Evolutionary conservation across 2,888 invertebrate genomes (phyloP), one percentile per base, ranked within the genome.

Genomic region (Ophion obscuratus): DNA sequence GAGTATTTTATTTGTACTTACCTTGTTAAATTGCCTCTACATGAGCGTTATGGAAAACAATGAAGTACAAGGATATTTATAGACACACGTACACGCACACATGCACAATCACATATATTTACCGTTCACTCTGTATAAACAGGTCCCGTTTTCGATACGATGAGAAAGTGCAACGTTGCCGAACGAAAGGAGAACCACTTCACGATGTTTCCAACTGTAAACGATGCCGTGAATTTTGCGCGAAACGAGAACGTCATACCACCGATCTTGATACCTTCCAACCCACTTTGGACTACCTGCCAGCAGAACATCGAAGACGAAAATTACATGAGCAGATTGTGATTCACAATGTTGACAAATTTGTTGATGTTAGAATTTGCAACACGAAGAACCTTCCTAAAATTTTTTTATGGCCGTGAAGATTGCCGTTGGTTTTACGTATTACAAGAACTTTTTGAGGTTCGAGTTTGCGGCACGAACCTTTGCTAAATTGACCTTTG

Each of bases 61-160:
- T n/a, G 59, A 66, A 24, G 78, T 82, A 36, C 9, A 11, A 27
- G 53, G 57, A 71, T 9, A 40, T 10, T 31, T 70, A 53, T 53
- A 53, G 47, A 27, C 2, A 36, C 14, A 36, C 17, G 17, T 66
- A n/a, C 20, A 7, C 24, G 61, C 36, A 31, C 64, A 14, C 11
- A 47, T 2, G 47, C 17, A 11, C 47, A 14, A 11, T 47, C 1
- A 47, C 3, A 10, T 14, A 14, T 47, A 47, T 14, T 11, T 47
- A 14, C 14, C 47, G 14, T 79, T 74, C 73, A 85, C 94, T 94
- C 3, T 20, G 24, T 24, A 36, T 5, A 27, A 57, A 80, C 93
- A 96, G 97, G 95, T 86, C 96, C 96, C 24, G 95, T 96, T 0
- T 95, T 95, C 90, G 96, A 97, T 92, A 96, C 95, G 94, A 95